Evolutionary conservation across 2,888 invertebrate genomes (phyloP), one percentile per base, ranked within the genome.

Genomic region (Phrixothrix hirtus): DNA sequence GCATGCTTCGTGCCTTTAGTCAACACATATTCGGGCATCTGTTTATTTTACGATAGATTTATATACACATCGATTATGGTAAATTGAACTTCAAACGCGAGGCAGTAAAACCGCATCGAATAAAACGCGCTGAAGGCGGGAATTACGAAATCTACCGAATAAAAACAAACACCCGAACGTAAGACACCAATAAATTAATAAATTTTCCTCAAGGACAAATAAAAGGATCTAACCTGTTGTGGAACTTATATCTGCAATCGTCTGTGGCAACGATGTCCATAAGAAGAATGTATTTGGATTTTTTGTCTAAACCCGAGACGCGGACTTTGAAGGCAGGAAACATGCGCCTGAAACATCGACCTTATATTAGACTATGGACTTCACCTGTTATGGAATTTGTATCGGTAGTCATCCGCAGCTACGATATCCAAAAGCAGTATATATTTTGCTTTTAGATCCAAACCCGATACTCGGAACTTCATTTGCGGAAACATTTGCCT

Each of bases 401-500:
- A 94, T 81, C 94, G 85, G 85, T 95, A 96, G 84, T 98, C 97
- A 80, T 99, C 98, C 60, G 97, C 95, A 37, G 97, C 95, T 69
- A 97, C 95, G 78, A 98, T 95, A 84, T 99, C 98, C 89, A 98
- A 85, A 71, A 99, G 86, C 60, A 98, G 85, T 78, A 97, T 96
- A 86, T 99, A 98, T 83, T 99, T 99, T 75, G 96, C 93, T 81
- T 96, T 94, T 77, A 95, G 91, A 84, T 99, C 97, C 81, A 99
- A 82, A 69, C 98, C 98, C 75, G 93, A 92, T 71, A 98, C 92
- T 75, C 96, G 91, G 80, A 97, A 96, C 85, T 97, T 97, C 90
- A 93, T 97, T 82, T 98, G 95, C 73, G 98, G 98, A 81, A 99
- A 99, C 94, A 99, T 98, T 86, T 98, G 95, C 84, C 97, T 98